Evolutionary conservation across 2,888 invertebrate species (phyloP), one percentile per base, ranked within the genome.

Genomic region (Heliconius cydno): DNA sequence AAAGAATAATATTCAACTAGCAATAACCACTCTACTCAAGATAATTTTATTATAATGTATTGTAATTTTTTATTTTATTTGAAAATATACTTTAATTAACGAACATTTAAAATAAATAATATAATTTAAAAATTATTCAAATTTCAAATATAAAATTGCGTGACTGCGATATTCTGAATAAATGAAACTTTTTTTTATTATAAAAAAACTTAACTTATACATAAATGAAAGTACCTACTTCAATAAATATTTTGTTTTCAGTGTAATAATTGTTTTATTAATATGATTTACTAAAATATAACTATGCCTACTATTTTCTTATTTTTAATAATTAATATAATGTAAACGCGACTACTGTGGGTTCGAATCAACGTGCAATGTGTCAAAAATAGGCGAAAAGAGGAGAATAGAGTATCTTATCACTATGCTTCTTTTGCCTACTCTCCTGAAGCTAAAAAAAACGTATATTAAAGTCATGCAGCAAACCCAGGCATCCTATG

Each of bases 401-500:
- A 5, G 1, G 52, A 52, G 46, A 57, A 19, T 57, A 19, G 9
- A 57, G 22, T 22, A 22, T 22, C 22, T 57, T 57, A 22, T 2
- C 57, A 57, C 22, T 2, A 22, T 9, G 7, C 9, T 57, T 22
- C 9, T 9, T 57, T 22, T 22, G 3, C 46, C 15, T 15, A 6
- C 46, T 6, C 15, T 52, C 9, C 9, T 10, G 57, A 57, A 10
- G 22, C 0, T 22, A 57, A 57, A 57, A n/a, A 57, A n/a, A 63
- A 10, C 25, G 15, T 25, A 74, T 38, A 41, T 28, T 38, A 75
- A 65, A 22, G 65, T 15, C 5, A 65, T 75, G 41, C 65, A 46
- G 65, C 38, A 65, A 65, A 46, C 15, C 34, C 34, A 73, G 73
- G 13, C 60, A n/a, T 72, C 72, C 63, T 78, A 74, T 75, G 78